Evolutionary conservation across 2,113 vertebrate species (phyloP).

Genomic region (Catharus bicknelli): DNA sequence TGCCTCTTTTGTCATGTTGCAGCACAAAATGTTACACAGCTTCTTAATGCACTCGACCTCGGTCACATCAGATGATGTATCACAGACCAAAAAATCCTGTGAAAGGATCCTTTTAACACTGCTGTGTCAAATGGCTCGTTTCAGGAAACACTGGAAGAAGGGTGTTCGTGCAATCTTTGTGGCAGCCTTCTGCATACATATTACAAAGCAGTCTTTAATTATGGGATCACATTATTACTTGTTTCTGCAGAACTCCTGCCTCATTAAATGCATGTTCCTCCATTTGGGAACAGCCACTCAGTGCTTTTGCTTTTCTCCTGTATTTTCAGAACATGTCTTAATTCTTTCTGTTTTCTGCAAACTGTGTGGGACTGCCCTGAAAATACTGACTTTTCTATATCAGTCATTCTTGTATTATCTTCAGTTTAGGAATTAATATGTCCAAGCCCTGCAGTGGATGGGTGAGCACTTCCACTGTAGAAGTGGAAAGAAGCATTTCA

Average conservation of each 20-base stretch:
- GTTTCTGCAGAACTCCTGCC: slow-evolving; percentile 7
- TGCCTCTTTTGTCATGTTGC: slow-evolving; percentile 11
- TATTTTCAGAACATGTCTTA: neutral
- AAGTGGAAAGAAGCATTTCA: neutral
- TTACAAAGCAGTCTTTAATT: slow-evolving; percentile 35
- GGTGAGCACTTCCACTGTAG: neutral
- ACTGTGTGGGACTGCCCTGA: neutral
- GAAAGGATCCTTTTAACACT: slow-evolving; percentile 30
- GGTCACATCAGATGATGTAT: slow-evolving; percentile 15
- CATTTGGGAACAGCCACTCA: neutral
- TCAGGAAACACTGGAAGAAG: slow-evolving; percentile 40
- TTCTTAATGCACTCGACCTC: slow-evolving; percentile 31
- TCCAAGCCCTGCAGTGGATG: neutral
- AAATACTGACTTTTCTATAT: neutral
- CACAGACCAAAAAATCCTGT: neutral
- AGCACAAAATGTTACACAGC: neutral
- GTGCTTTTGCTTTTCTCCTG: neutral
- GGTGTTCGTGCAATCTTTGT: slow-evolving; percentile 7
- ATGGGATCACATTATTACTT: slow-evolving; percentile 16
- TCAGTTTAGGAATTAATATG: neutral
- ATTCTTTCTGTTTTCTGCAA: neutral
- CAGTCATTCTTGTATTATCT: neutral
- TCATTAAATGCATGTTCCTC: neutral
- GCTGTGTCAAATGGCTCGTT: neutral
- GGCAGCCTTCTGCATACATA: neutral